phyloP scores from a whole-genome alignment of 2,113 vertebrate genomes.

The Penelope pileata region DNA sequence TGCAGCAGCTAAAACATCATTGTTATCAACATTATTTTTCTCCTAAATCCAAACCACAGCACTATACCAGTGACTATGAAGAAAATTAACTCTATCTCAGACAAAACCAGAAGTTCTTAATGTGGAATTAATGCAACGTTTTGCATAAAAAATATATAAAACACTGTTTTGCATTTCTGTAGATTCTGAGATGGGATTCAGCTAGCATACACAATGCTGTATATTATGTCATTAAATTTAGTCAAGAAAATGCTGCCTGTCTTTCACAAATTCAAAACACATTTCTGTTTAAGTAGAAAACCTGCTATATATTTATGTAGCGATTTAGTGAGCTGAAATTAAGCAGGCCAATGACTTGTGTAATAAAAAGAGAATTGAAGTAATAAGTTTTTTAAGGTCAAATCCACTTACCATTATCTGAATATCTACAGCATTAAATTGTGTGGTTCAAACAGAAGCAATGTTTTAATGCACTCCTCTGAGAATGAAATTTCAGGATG shows the following conservation, averaged over 20 bases:
- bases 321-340: neutral
- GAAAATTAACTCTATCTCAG: neutral
- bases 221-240: neutral
- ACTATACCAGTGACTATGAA: neutral
- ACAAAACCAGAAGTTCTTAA: neutral
- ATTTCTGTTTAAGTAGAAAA: slow-evolving; percentile 4
- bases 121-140: neutral
- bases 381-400: slow-evolving; percentile 29
- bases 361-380: slow-evolving; percentile 25
- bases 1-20: neutral
- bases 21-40: neutral
- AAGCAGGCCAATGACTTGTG: neutral
- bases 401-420: neutral
- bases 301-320: neutral
- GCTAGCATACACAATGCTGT: neutral
- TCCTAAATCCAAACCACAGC: neutral
- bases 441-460: neutral
- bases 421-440: slow-evolving; percentile 20
- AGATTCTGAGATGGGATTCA: neutral
- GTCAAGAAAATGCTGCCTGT: neutral
- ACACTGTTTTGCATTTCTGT: neutral
- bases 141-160: neutral
- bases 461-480: slow-evolving; percentile 20
- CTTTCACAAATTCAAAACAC: neutral
- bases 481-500: neutral